phyloP scores from a whole-genome alignment of 2,113 vertebrate species.

The Podarcis muralis region DNA sequence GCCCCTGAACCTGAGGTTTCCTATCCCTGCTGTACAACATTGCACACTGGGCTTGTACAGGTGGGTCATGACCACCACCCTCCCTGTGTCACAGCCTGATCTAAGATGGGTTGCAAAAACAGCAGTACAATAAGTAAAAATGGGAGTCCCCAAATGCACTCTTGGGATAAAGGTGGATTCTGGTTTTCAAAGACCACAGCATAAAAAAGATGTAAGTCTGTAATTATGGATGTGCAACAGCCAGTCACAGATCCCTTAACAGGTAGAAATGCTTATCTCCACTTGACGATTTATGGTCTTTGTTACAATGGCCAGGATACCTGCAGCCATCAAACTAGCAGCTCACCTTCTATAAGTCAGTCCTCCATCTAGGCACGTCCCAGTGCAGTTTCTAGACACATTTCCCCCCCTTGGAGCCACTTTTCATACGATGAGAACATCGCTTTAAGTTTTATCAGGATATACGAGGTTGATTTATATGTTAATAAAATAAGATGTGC shows the following conservation, averaged over 20 bases:
- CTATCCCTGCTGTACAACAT: no score
- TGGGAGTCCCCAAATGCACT: no score
- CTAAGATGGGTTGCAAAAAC: no score
- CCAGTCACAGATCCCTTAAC: background rate
- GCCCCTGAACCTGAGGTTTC: no score
- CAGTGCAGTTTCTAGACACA: slow-evolving; percentile 24
- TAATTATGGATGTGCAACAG: no score
- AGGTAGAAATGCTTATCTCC: background rate
- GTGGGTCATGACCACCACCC: no score
- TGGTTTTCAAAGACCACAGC: background rate
- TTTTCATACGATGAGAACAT: background rate
- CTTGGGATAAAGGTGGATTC: no score
- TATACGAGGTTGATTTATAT: slow-evolving; percentile 5
- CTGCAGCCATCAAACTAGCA: background rate
- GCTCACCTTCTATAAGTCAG: background rate
- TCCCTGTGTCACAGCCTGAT: no score
- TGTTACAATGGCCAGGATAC: background rate
- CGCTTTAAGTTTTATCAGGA: background rate
- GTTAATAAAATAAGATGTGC: background rate
- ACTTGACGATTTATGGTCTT: no score
- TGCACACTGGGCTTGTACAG: no score
- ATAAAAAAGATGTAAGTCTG: background rate
- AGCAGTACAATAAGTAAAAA: no score
- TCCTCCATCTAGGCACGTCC: background rate
- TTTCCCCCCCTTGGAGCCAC: background rate